Evolutionary conservation across 2,888 invertebrate species (phyloP).

Genomic region (Troglohyphantes excavatus): DNA sequence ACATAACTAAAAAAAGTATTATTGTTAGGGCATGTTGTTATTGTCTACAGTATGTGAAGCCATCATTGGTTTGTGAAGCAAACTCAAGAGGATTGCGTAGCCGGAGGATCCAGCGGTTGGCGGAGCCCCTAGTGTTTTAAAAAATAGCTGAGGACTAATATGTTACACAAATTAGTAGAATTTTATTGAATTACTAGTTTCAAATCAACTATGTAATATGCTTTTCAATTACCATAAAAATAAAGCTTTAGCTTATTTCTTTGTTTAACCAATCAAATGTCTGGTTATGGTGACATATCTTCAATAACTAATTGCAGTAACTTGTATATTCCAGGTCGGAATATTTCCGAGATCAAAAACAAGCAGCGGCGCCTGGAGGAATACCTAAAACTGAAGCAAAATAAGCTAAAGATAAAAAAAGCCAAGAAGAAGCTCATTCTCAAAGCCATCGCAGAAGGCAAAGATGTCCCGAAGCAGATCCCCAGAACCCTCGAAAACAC

Average conservation of each 20-base stretch:
- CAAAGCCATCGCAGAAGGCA: conserved; percentile 66
- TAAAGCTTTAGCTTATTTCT: not conserved
- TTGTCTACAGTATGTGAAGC: too few species aligned
- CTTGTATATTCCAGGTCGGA: conserved; percentile 51
- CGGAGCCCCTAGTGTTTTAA: not conserved
- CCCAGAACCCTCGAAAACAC: conserved; percentile 97
- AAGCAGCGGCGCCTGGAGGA: conserved; percentile 77
- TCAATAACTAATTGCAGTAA: not conserved
- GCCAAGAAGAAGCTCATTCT: conserved; percentile 64
- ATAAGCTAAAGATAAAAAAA: conserved; percentile 67
- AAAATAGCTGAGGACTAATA: not conserved
- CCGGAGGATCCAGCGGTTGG: too few species aligned
- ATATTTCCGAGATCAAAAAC: conserved; percentile 79
- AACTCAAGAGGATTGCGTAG: too few species aligned
- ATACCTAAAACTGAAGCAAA: conserved; percentile 76
- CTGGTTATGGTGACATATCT: not conserved
- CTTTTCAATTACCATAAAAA: not conserved
- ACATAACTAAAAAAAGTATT: too few species aligned
- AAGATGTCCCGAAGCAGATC: conserved; percentile 86
- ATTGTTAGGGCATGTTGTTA: too few species aligned
- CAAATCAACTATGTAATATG: not conserved
- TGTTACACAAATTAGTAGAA: too few species aligned
- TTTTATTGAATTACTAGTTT: not conserved
- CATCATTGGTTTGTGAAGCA: too few species aligned
- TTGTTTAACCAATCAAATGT: not conserved